Evolutionary conservation across 2,888 invertebrate genomes (phyloP).

Genomic region (Phyto melanocephala): DNA sequence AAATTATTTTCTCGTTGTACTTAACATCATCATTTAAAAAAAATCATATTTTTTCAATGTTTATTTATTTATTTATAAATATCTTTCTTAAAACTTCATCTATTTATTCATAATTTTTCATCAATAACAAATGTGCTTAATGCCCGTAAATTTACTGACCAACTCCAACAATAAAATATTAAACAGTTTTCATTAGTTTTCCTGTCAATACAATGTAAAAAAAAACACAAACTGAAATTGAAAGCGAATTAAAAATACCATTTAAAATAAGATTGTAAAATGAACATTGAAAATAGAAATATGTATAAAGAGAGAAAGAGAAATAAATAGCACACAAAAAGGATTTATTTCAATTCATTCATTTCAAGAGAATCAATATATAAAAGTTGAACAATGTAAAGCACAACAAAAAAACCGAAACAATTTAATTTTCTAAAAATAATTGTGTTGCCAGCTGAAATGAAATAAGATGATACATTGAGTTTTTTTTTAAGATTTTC

Average conservation of each 20-base stretch:
- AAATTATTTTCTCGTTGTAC: background rate
- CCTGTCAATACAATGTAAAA: background rate
- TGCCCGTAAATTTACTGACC: background rate
- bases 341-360: constrained; percentile 8
- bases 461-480: background rate
- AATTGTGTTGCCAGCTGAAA: constrained; percentile 5
- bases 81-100: background rate
- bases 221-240: background rate
- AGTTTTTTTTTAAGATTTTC: background rate
- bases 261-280: background rate
- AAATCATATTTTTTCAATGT: background rate
- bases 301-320: background rate
- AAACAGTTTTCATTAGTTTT: background rate
- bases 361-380: constrained; percentile 11
- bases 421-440: background rate
- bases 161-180: constrained; percentile 8
- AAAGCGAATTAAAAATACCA: constrained; percentile 1
- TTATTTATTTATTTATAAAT: background rate
- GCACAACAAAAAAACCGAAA: background rate
- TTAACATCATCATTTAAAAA: background rate
- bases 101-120: background rate
- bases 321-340: background rate
- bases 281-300: background rate
- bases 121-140: constrained; percentile 16
- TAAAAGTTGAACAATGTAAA: background rate